phyloP scores from a whole-genome alignment of 2,888 invertebrate genomes.

The Philonicus albiceps region DNA sequence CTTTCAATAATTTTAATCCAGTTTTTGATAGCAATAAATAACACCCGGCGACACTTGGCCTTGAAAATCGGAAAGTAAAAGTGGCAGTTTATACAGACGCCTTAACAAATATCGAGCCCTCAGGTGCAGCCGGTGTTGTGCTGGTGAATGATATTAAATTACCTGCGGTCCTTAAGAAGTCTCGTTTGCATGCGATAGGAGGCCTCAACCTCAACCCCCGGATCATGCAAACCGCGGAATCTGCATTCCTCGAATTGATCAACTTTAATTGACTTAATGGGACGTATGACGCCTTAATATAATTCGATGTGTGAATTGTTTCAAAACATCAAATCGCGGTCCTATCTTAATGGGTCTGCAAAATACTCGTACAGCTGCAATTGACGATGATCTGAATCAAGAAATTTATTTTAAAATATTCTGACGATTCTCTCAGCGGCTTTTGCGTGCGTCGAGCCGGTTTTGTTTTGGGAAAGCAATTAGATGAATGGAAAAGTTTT shows the following conservation, averaged over 20 bases:
- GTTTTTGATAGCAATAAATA: conserved; percentile 18
- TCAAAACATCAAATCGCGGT: background rate
- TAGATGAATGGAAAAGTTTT: background rate
- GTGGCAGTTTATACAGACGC: no score
- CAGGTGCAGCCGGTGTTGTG: background rate
- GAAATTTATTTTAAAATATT: background rate
- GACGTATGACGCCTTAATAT: background rate
- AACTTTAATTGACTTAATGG: background rate
- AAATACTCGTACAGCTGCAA: background rate
- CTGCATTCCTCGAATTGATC: background rate
- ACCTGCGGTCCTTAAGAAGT: background rate
- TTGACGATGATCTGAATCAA: background rate
- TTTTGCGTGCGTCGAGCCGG: background rate
- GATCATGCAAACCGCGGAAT: background rate
- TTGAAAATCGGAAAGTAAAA: background rate
- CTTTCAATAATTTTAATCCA: conserved; percentile 1
- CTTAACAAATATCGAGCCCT: background rate
- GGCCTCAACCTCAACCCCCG: background rate
- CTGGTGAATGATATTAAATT: background rate
- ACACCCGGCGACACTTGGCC: conserved; percentile 1
- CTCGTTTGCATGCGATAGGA: background rate
- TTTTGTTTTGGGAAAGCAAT: background rate
- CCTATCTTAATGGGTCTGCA: background rate
- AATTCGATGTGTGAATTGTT: background rate
- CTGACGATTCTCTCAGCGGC: background rate